These are phyloP conservation scores for Protobothrops mucrosquamatus DNA, from an alignment of 2,113 vertebrate genomes.

Conservation along the genomic window DNA sequence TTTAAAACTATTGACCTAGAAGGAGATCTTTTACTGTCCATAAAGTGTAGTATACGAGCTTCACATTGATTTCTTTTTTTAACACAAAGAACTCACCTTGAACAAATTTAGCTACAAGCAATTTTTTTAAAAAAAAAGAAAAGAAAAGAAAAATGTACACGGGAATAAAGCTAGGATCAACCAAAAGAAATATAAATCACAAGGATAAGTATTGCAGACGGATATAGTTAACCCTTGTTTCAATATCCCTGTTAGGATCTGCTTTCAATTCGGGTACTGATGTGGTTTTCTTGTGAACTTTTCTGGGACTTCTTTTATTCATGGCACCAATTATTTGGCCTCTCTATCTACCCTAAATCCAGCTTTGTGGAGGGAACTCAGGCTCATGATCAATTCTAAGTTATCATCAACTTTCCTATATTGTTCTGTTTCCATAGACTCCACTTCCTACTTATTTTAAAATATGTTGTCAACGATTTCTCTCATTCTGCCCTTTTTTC, in stretches of 20 bases:
- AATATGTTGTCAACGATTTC: no score
- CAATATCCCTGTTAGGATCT: neutral
- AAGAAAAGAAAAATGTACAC: neutral
- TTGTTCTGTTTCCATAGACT: neutral
- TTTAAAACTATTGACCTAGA: constrained; percentile 21
- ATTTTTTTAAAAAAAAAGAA: neutral
- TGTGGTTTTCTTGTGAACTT: neutral
- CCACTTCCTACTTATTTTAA: neutral
- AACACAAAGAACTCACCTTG: constrained; percentile 1
- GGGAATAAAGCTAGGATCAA: neutral
- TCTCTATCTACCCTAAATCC: neutral
- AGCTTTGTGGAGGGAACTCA: neutral
- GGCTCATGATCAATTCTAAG: neutral
- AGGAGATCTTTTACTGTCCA: constrained; percentile 1
- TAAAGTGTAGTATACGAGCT: neutral
- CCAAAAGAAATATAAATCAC: neutral
- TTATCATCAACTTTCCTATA: neutral
- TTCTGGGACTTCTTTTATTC: neutral
- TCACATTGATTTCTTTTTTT: constrained; percentile 4
- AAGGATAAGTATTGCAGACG: neutral
- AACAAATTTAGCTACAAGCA: constrained; percentile 16
- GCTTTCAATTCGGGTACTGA: neutral
- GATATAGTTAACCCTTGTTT: neutral
- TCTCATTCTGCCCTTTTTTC: neutral
- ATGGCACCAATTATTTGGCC: neutral